phyloP scores from a whole-genome alignment of 2,113 vertebrate genomes.

The Oxyura jamaicensis region DNA sequence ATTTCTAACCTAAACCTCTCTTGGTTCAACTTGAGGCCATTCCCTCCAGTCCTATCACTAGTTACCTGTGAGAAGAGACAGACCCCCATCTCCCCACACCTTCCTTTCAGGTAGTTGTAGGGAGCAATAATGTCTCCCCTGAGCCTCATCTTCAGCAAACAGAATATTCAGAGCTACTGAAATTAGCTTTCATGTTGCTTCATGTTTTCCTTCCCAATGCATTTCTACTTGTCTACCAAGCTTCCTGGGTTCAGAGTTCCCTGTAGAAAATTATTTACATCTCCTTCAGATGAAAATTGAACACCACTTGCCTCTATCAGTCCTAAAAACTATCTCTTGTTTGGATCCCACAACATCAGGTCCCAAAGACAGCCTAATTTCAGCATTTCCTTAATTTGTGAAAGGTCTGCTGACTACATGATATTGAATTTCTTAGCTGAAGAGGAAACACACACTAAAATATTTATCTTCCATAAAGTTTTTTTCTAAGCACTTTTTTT shows the following conservation, averaged over 20 bases:
- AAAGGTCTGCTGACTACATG: background rate
- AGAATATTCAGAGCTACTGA: background rate
- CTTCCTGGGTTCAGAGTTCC: background rate
- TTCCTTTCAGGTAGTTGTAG: no score
- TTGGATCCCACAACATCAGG: rapidly evolving
- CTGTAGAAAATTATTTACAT: background rate
- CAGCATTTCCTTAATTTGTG: background rate
- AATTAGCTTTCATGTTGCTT: background rate
- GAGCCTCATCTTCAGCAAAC: background rate
- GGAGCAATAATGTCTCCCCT: no score
- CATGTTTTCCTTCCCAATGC: background rate
- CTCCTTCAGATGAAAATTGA: background rate
- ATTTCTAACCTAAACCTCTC: no score
- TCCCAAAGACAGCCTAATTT: background rate
- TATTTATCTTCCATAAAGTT: constrained; percentile 6
- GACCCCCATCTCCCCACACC: no score
- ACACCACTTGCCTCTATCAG: background rate
- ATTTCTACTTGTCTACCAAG: background rate
- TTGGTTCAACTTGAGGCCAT: no score
- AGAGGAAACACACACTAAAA: background rate
- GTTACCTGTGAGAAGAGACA: no score
- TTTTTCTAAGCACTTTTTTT: constrained; percentile 31
- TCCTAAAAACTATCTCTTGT: background rate
- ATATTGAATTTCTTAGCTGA: background rate
- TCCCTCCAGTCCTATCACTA: no score